Evolutionary conservation across 2,113 vertebrate genomes (phyloP).

Genomic region (Asarcornis scutulata): DNA sequence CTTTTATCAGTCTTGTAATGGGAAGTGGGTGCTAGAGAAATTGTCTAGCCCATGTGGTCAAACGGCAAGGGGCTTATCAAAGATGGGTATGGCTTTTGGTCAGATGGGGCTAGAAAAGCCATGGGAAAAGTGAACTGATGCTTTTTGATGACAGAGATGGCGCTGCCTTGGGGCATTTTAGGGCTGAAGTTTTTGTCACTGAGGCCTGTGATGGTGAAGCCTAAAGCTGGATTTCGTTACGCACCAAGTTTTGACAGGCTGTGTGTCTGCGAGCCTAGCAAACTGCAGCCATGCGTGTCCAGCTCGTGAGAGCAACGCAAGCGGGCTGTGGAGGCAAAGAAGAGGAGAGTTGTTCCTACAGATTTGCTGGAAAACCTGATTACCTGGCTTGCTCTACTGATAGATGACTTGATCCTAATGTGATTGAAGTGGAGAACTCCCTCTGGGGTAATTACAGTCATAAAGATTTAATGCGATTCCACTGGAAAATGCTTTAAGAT

Average conservation of each 20-base stretch:
- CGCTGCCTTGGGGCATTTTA: background rate
- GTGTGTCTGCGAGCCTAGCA: background rate
- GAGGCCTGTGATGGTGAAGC: fast-evolving
- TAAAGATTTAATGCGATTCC: background rate
- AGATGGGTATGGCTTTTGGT: background rate
- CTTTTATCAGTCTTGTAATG: background rate
- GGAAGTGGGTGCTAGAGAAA: background rate
- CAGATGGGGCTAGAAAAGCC: background rate
- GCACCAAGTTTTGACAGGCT: background rate
- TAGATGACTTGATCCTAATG: background rate
- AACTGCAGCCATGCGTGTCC: fast-evolving
- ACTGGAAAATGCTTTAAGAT: background rate
- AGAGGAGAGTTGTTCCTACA: background rate
- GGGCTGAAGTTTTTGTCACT: background rate
- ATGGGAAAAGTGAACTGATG: background rate
- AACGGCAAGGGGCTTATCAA: background rate
- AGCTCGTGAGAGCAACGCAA: fast-evolving
- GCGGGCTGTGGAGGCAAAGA: background rate
- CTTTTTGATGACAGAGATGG: background rate
- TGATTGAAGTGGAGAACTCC: background rate
- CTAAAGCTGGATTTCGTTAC: background rate
- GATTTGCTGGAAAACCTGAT: background rate
- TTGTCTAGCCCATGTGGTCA: background rate
- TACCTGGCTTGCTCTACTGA: background rate
- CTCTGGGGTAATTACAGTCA: background rate